Evolutionary conservation across 1,140 invertebrate species (phyloP).

Genomic region (Campoletis sonorensis): DNA sequence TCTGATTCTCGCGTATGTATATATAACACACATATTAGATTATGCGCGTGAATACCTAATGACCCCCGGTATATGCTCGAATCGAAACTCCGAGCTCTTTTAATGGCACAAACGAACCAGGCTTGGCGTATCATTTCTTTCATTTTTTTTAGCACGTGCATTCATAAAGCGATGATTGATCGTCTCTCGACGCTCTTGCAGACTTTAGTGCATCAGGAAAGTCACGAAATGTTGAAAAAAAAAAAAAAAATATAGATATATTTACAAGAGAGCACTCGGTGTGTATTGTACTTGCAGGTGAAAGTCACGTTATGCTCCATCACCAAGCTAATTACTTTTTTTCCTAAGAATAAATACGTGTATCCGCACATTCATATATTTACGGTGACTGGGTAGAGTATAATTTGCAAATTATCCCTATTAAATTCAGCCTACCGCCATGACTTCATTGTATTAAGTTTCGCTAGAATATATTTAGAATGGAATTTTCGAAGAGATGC

Average conservation of each 20-base stretch:
- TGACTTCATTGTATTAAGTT: slow-evolving; percentile 5
- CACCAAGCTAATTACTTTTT: slow-evolving; percentile 29
- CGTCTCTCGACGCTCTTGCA: slow-evolving; percentile 20
- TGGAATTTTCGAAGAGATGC: slow-evolving; percentile 10
- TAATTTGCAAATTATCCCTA: slow-evolving; percentile 41
- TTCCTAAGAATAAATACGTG: not conserved
- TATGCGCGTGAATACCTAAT: slow-evolving; percentile 33
- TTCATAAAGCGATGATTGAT: slow-evolving; percentile 41
- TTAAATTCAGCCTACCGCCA: not conserved
- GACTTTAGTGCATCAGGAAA: slow-evolving; percentile 34
- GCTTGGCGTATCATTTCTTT: slow-evolving; percentile 22
- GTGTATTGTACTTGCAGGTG: slow-evolving; percentile 22
- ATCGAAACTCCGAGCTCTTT: slow-evolving; percentile 8
- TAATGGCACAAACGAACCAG: slow-evolving; percentile 23
- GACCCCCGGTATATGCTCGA: not conserved
- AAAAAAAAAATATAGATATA: not conserved
- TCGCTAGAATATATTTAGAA: slow-evolving; percentile 1
- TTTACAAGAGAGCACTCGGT: not conserved
- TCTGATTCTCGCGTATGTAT: not conserved
- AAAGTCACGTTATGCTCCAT: slow-evolving; percentile 37
- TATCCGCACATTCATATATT: slow-evolving; percentile 2
- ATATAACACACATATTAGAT: not conserved
- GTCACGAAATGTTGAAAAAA: slow-evolving; percentile 42
- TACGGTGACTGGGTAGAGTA: not conserved
- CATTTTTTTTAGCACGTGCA: slow-evolving; percentile 30